Conservation (phyloP, 2,888 invertebrate genomes). For the Ashinkailepas kermadecensis region DNA sequence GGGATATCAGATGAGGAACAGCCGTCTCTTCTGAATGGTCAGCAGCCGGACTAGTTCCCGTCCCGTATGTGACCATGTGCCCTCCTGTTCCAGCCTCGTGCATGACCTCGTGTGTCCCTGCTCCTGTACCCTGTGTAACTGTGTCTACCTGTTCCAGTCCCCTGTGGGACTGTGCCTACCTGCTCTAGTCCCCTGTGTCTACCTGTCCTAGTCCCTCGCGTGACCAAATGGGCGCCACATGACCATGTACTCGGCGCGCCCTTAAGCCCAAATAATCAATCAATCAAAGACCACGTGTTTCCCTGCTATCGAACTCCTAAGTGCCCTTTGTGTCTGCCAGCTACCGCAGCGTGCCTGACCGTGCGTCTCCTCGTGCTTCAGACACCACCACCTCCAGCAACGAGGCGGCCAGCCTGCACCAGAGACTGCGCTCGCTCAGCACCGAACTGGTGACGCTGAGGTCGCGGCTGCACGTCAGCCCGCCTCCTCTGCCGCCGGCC, state of each 20-base stretch:
- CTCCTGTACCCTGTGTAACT: background rate
- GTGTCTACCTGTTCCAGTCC: background rate
- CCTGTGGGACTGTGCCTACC: background rate
- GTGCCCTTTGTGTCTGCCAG: background rate
- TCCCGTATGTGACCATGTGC: too few species aligned
- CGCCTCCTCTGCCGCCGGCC: constrained; percentile 39
- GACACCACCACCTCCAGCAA: constrained; percentile 83
- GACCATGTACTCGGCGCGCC: too few species aligned
- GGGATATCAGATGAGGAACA: too few species aligned
- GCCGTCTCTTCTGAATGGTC: too few species aligned
- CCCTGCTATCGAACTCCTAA: background rate
- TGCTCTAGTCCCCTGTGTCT: background rate
- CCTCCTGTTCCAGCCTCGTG: too few species aligned
- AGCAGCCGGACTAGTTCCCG: too few species aligned
- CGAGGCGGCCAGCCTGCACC: constrained; percentile 88
- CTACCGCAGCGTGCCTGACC: background rate
- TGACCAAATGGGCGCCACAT: too few species aligned
- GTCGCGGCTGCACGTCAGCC: constrained; percentile 74
- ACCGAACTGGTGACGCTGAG: constrained; percentile 85
- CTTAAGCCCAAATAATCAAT: too few species aligned
- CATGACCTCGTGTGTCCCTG: background rate
- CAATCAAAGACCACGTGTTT: background rate
- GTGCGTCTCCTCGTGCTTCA: constrained; percentile 44
- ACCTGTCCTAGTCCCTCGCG: background rate
- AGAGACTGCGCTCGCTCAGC: constrained; percentile 79